A percentile compares a stretch with the other conserved stretches of the same genome.
Conservation (phyloP, 2,888 invertebrate genomes). For the Brachypalpus laphriformis region DNA sequence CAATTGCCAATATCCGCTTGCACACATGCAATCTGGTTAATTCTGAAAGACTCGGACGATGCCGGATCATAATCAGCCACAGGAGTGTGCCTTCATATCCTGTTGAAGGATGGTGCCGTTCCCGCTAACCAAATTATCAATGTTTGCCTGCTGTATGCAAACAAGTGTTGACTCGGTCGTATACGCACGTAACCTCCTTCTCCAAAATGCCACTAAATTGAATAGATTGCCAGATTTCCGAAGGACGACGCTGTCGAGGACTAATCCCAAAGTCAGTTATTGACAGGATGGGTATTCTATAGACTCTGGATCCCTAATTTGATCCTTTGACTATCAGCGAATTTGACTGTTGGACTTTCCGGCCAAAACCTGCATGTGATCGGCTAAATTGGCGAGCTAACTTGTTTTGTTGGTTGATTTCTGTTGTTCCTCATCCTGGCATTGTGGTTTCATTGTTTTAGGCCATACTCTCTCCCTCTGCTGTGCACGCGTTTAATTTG, state of each 20-base stretch:
- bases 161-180: constrained; percentile 26
- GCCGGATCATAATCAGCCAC: constrained; percentile 28
- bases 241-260: constrained; percentile 7
- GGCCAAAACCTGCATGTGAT: constrained; percentile 32
- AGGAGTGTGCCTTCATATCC: neutral
- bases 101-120: neutral
- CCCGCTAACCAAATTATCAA: constrained; percentile 45
- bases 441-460: constrained; percentile 24
- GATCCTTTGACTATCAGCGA: constrained; percentile 57
- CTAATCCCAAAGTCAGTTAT: constrained; percentile 35
- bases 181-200: constrained; percentile 1
- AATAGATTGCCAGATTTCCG: constrained; percentile 23
- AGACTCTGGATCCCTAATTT: constrained; percentile 40
- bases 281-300: constrained; percentile 4
- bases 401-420: constrained; percentile 61
- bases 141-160: constrained; percentile 45
- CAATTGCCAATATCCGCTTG: neutral
- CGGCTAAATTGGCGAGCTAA: constrained; percentile 57
- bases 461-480: neutral
- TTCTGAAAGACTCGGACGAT: neutral
- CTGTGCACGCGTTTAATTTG: constrained; percentile 9
- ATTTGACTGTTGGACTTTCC: constrained; percentile 12
- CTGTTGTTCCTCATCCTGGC: constrained; percentile 50
- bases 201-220: constrained; percentile 25
- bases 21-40: neutral